Conservation (phyloP, 2,888 invertebrate species). For the Brachyopa scutellaris region DNA sequence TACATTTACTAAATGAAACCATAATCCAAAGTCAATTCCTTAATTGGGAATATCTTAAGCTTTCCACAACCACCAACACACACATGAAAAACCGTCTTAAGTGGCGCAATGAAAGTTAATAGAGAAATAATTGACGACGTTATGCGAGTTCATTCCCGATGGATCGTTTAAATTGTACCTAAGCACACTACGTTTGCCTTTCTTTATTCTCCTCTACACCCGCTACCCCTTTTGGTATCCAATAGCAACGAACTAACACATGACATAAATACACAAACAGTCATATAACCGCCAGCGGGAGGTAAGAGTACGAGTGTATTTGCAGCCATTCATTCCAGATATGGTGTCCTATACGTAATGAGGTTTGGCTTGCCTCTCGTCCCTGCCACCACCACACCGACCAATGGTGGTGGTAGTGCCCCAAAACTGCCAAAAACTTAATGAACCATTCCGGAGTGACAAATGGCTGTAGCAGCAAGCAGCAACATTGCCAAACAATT, state of each 20-base stretch:
- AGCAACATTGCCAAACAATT: slow-evolving; percentile 70
- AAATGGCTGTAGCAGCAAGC: slow-evolving; percentile 67
- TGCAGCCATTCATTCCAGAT: slow-evolving; percentile 61
- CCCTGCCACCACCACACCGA: slow-evolving; percentile 4
- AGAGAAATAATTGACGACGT: slow-evolving; percentile 51
- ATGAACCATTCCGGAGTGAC: slow-evolving; percentile 71
- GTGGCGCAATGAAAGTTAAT: slow-evolving; percentile 39
- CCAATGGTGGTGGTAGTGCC: slow-evolving; percentile 45
- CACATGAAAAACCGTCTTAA: not conserved
- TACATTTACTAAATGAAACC: not conserved
- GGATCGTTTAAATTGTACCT: slow-evolving; percentile 31
- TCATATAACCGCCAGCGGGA: slow-evolving; percentile 13
- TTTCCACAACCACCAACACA: not conserved
- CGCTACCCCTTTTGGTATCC: not conserved
- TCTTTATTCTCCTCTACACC: not conserved
- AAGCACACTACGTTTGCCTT: slow-evolving; percentile 2
- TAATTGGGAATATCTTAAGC: not conserved
- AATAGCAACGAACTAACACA: not conserved
- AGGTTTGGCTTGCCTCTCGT: slow-evolving; percentile 46
- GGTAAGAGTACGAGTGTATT: slow-evolving; percentile 19
- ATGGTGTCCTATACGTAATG: slow-evolving; percentile 64
- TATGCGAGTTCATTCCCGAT: slow-evolving; percentile 24
- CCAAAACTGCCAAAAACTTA: slow-evolving; percentile 72
- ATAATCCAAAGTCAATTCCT: slow-evolving; percentile 2
- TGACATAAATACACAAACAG: slow-evolving; percentile 42